These are phyloP conservation scores for Notothenia coriiceps DNA, from an alignment of 2,113 vertebrate species.

Conservation along the genomic window DNA sequence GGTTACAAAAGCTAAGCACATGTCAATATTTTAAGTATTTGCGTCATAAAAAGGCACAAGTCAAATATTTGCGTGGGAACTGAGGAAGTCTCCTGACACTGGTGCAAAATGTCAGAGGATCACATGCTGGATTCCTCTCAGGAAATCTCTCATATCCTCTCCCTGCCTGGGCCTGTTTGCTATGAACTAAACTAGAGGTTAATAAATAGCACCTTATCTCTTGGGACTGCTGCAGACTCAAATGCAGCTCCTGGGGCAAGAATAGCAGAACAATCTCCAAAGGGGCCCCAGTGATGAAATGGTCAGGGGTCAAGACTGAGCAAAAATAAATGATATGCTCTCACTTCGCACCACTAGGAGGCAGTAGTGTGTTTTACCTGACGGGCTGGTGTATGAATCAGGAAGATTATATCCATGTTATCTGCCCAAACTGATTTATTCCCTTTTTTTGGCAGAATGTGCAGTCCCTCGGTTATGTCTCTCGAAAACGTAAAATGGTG, in stretches of 20 bases:
- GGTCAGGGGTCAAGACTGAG: constrained; percentile 19
- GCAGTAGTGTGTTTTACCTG: constrained; percentile 53
- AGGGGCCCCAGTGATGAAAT: neutral
- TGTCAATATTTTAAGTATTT: constrained; percentile 2
- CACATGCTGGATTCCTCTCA: constrained; percentile 3
- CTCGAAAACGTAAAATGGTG: neutral
- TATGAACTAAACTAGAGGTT: constrained; percentile 18
- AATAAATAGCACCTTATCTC: constrained; percentile 7
- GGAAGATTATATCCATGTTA: neutral
- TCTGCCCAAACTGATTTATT: neutral
- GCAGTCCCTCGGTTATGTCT: neutral
- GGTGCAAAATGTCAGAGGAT: neutral
- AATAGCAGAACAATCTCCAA: neutral
- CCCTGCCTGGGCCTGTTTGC: neutral
- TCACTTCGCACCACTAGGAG: constrained; percentile 42
- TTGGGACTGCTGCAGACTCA: constrained; percentile 16
- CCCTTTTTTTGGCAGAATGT: neutral
- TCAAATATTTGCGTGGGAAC: constrained; percentile 22
- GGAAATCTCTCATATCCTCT: constrained; percentile 46
- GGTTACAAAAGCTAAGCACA: neutral
- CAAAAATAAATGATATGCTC: neutral
- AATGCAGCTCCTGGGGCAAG: neutral
- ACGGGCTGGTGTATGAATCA: neutral
- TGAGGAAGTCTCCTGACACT: constrained; percentile 3
- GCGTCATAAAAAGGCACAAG: constrained; percentile 8